These are phyloP conservation scores for Pardosa pseudoannulata DNA, from an alignment of 2,888 invertebrate genomes.

Conservation along the genomic window DNA sequence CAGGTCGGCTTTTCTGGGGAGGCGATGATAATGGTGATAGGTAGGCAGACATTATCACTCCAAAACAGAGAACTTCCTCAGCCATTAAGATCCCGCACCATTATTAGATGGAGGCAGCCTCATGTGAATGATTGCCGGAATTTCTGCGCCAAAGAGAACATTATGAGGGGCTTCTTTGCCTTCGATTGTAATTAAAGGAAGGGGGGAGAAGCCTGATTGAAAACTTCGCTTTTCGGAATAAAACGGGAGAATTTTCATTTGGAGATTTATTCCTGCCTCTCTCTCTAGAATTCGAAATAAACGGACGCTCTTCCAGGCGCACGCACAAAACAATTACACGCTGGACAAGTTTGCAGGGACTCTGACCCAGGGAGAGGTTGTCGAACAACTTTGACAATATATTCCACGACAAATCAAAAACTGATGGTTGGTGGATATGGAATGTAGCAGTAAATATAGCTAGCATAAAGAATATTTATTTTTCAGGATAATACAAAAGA, in stretches of 20 bases:
- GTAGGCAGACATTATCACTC: slow-evolving; percentile 70
- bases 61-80: slow-evolving; percentile 51
- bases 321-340: background rate
- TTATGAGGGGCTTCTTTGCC: slow-evolving; percentile 53
- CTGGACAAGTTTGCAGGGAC: background rate
- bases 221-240: slow-evolving; percentile 48
- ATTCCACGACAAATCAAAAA: too few species aligned
- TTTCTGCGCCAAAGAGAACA: slow-evolving; percentile 59
- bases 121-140: slow-evolving; percentile 64
- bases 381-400: too few species aligned
- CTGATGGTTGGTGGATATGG: too few species aligned
- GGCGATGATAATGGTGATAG: slow-evolving; percentile 72
- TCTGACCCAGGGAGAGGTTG: too few species aligned
- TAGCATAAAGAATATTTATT: too few species aligned
- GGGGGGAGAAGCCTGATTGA: slow-evolving; percentile 32
- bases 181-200: slow-evolving; percentile 55
- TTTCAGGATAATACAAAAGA: too few species aligned
- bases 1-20: slow-evolving; percentile 39
- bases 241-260: slow-evolving; percentile 56
- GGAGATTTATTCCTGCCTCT: slow-evolving; percentile 17
- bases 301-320: background rate
- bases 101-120: slow-evolving; percentile 61
- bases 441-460: too few species aligned
- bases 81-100: slow-evolving; percentile 50
- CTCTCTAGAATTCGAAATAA: background rate